phyloP scores from a whole-genome alignment of 2,888 invertebrate genomes.

The Argynnis bischoffii region DNA sequence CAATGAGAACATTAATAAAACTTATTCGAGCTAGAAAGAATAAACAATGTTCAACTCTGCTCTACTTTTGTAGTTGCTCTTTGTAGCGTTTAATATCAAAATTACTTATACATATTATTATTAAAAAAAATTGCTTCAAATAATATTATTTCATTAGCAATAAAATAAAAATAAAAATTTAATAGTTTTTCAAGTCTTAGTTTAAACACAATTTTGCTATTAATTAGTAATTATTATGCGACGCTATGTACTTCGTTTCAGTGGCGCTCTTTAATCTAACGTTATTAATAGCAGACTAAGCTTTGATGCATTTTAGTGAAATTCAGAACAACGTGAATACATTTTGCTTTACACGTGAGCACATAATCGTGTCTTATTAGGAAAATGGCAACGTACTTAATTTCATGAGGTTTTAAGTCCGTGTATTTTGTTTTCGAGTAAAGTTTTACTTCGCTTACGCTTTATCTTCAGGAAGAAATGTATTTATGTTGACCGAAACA shows the following conservation, averaged over 20 bases:
- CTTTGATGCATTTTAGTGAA: slow-evolving; percentile 61
- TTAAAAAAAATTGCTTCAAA: neutral
- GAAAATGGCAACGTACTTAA: slow-evolving; percentile 61
- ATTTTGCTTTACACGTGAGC: slow-evolving; percentile 61
- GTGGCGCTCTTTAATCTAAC: slow-evolving; percentile 49
- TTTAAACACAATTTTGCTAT: slow-evolving; percentile 31
- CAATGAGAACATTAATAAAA: too few relatives aligned
- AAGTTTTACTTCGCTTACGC: neutral
- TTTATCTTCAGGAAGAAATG: neutral
- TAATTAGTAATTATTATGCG: slow-evolving; percentile 40
- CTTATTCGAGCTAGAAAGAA: too few relatives aligned
- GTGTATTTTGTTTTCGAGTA: slow-evolving; percentile 7
- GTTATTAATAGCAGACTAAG: slow-evolving; percentile 55
- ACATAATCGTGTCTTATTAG: slow-evolving; percentile 62
- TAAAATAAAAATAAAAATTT: neutral
- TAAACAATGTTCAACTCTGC: too few relatives aligned
- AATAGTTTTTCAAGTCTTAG: slow-evolving; percentile 18
- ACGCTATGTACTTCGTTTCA: slow-evolving; percentile 36
- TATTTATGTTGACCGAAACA: too few relatives aligned
- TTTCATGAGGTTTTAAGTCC: slow-evolving; percentile 49
- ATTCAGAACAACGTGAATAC: slow-evolving; percentile 54
- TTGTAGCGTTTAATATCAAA: too few relatives aligned
- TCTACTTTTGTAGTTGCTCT: too few relatives aligned
- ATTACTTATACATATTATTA: neutral
- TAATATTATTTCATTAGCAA: neutral